A percentile compares a stretch with the other conserved stretches of the same genome.
Evolutionary conservation across 2,888 invertebrate genomes (phyloP).

Genomic region (Lordiphosa andalusiaca): DNA sequence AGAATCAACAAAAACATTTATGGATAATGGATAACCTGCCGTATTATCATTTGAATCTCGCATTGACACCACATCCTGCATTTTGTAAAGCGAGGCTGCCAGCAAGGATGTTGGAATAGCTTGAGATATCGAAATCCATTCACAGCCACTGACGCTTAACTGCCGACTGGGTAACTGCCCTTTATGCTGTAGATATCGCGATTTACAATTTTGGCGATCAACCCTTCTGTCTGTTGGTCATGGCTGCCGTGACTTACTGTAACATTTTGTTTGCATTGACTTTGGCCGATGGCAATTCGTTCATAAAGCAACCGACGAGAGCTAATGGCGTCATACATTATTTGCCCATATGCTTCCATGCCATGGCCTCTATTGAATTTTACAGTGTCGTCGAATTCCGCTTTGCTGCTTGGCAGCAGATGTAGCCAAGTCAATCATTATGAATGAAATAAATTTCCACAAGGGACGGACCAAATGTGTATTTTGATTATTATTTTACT

Average conservation of each 20-base stretch:
- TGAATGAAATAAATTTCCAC: too few species aligned
- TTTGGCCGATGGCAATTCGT: conserved; percentile 1
- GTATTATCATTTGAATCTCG: conserved; percentile 45
- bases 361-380: background rate
- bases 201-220: conserved; percentile 8
- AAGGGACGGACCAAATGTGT: too few species aligned
- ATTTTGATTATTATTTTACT: too few species aligned
- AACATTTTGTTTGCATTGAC: conserved; percentile 1
- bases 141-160: conserved; percentile 20
- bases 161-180: background rate
- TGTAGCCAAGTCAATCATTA: too few species aligned
- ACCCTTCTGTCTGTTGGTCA: conserved; percentile 11
- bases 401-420: too few species aligned
- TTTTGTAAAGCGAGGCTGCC: conserved; percentile 51
- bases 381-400: background rate
- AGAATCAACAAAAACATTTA: conserved; percentile 33
- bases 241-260: conserved; percentile 6
- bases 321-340: conserved; percentile 6
- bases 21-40: conserved; percentile 22
- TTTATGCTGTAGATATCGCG: background rate
- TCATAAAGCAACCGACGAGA: conserved; percentile 8
- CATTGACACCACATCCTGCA: conserved; percentile 47
- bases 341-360: background rate
- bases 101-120: conserved; percentile 72
- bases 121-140: conserved; percentile 66